Conservation (phyloP, 2,113 vertebrate genomes). For the Gnathonemus longibarbis region DNA sequence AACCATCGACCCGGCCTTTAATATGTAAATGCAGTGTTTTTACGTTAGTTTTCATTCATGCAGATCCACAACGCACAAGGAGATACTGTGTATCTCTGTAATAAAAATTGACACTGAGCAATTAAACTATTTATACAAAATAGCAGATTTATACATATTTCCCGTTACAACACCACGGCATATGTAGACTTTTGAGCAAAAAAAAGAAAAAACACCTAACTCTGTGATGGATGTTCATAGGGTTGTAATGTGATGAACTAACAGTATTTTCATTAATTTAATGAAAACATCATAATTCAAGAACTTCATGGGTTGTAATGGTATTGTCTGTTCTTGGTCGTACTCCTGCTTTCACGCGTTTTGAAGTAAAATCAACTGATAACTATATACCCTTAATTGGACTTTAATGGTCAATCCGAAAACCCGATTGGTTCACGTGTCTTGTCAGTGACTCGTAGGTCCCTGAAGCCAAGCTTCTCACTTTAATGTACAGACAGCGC, state of each 20-base stretch:
- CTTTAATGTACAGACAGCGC: not conserved
- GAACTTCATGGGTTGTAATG: not conserved
- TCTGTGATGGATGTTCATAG: not conserved
- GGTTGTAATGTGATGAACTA: not conserved
- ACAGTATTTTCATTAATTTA: not conserved
- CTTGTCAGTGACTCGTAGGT: not conserved
- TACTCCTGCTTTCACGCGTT: not conserved
- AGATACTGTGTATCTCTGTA: not conserved
- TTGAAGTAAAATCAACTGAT: not conserved
- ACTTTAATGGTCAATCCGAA: not conserved
- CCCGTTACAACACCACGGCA: not conserved
- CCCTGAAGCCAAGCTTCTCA: not conserved
- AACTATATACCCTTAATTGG: not conserved
- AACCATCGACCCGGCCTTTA: not conserved
- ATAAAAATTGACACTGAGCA: not conserved
- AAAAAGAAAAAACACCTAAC: not conserved
- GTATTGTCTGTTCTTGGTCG: not conserved
- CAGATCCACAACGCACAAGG: not conserved
- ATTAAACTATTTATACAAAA: not conserved
- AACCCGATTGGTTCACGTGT: not conserved
- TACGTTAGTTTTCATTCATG: not conserved
- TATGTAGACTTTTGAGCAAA: not conserved
- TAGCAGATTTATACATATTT: not conserved
- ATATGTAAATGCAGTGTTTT: not conserved
- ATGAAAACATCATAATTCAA: not conserved